These are phyloP conservation scores for Ophion costatus DNA, from an alignment of 2,888 invertebrate genomes.

Conservation along the genomic window DNA sequence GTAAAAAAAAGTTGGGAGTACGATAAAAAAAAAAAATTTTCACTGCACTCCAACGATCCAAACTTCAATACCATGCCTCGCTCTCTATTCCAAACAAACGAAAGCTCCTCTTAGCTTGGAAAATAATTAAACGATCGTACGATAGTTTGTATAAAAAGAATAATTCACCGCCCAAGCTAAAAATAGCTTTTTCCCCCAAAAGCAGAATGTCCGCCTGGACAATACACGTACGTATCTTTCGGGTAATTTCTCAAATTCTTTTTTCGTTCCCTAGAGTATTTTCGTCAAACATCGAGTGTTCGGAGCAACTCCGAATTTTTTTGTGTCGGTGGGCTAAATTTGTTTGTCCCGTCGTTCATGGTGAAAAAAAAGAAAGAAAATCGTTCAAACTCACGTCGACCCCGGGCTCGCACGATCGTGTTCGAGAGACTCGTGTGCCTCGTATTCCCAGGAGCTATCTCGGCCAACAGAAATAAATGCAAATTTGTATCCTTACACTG, in stretches of 20 bases:
- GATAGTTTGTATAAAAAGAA: background rate
- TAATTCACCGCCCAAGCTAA: background rate
- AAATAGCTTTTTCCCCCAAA: background rate
- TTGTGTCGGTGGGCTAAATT: background rate
- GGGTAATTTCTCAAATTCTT: too few relatives aligned
- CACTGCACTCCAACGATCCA: too few relatives aligned
- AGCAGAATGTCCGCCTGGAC: too few relatives aligned
- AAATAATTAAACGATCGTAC: background rate
- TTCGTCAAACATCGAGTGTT: background rate
- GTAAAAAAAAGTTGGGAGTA: too few relatives aligned
- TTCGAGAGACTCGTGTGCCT: constrained; percentile 22
- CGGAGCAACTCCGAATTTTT: background rate
- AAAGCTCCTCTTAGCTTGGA: background rate
- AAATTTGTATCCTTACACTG: constrained; percentile 42
- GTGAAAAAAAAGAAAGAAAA: background rate
- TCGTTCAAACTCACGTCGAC: constrained; percentile 36
- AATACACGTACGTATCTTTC: too few relatives aligned
- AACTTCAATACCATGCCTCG: too few relatives aligned
- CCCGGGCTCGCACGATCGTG: constrained; percentile 17
- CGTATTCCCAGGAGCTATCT: constrained; percentile 37
- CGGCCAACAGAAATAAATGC: constrained; percentile 47
- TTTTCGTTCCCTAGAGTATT: background rate
- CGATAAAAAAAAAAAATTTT: too few relatives aligned
- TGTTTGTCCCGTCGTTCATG: too few relatives aligned
- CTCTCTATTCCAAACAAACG: background rate